phyloP scores from a whole-genome alignment of 2,888 invertebrate species.

The Notodonta ziczac region DNA sequence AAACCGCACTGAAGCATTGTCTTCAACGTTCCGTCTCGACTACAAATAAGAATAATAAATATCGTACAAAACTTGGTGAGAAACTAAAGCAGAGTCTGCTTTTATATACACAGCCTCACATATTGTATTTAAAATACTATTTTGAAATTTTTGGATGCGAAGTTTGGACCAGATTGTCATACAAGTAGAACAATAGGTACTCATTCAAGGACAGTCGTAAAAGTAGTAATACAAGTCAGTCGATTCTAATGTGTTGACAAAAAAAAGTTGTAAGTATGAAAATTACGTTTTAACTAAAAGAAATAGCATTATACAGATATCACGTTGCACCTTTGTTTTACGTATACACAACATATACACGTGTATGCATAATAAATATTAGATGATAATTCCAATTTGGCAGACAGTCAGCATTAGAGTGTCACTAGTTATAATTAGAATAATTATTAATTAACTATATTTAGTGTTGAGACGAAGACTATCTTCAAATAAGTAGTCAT shows the following conservation, averaged over 20 bases:
- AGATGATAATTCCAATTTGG: neutral
- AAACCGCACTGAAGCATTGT: neutral
- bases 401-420: neutral
- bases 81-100: neutral
- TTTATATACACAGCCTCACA: neutral
- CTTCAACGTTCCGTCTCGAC: neutral
- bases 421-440: neutral
- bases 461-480: no score
- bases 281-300: no score
- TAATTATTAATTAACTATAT: neutral
- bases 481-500: no score
- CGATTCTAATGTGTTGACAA: no score
- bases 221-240: no score
- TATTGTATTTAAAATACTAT: no score
- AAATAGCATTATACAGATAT: neutral
- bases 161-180: no score
- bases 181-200: no score
- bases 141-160: no score
- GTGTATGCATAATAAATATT: neutral
- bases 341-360: no score
- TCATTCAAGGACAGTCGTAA: neutral
- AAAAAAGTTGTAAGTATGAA: no score
- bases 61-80: neutral
- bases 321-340: neutral
- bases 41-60: neutral